Conservation (phyloP, 2,888 invertebrate genomes). For the Chloroclystis v-ata region DNA sequence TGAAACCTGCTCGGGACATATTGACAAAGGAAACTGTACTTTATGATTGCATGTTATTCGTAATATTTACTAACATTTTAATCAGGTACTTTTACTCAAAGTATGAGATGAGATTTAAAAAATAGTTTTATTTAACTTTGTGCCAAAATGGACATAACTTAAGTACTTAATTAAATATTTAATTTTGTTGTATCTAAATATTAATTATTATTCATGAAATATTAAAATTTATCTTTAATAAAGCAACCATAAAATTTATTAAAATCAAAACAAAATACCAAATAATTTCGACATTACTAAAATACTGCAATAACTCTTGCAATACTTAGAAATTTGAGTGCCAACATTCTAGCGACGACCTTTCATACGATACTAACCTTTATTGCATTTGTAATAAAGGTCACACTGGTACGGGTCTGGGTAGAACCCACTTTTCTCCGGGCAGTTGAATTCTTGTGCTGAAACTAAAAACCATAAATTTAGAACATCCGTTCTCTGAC, state of each 20-base stretch:
- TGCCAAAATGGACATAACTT: too few species aligned
- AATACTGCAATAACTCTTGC: conserved; percentile 6
- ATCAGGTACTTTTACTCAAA: too few species aligned
- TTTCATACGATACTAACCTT: conserved; percentile 71
- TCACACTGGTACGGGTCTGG: conserved; percentile 87
- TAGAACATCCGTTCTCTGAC: too few species aligned
- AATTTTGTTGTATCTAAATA: too few species aligned
- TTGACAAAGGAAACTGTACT: conserved; percentile 1
- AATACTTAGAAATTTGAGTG: conserved; percentile 11
- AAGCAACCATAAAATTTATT: too few species aligned
- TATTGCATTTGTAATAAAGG: conserved; percentile 85
- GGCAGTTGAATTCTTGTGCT: conserved; percentile 82
- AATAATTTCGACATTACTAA: conserved; percentile 7
- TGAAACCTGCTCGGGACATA: conserved; percentile 15
- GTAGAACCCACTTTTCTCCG: conserved; percentile 84
- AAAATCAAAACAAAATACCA: background rate
- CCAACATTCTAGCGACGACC: conserved; percentile 32
- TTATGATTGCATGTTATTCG: background rate
- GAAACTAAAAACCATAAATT: conserved; percentile 64
- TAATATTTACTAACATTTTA: too few species aligned
- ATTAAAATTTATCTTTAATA: too few species aligned
- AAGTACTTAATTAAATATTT: too few species aligned
- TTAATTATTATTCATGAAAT: too few species aligned
- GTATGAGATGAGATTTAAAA: too few species aligned
- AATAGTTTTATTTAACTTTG: too few species aligned